These are phyloP conservation scores for Psophia crepitans DNA, from an alignment of 2,113 vertebrate species.

Conservation along the genomic window DNA sequence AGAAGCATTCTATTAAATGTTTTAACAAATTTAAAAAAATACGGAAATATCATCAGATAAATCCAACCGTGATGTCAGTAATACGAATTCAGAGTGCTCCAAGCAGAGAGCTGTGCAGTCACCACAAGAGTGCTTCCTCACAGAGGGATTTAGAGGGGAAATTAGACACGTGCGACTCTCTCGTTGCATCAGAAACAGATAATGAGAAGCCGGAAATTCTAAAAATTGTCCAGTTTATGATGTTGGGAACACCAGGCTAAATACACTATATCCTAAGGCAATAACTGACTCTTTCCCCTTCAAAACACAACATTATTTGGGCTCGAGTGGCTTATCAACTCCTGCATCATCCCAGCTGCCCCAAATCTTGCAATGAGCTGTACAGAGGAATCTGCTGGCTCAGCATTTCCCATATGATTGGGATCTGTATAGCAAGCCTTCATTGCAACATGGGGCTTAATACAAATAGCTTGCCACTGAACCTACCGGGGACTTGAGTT, in stretches of 20 bases:
- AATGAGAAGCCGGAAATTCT: background rate
- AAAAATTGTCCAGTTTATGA: background rate
- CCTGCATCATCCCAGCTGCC: background rate
- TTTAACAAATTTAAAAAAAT: background rate
- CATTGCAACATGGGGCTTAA: background rate
- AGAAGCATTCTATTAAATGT: background rate
- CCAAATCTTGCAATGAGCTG: background rate
- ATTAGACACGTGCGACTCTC: background rate
- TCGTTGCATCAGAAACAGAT: background rate
- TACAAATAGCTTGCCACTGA: accelerated
- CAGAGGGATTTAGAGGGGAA: background rate
- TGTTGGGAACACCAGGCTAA: background rate
- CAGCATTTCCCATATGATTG: background rate
- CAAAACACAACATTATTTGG: background rate
- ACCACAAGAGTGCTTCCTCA: background rate
- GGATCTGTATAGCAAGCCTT: background rate
- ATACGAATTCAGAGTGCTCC: background rate
- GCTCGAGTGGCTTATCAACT: background rate
- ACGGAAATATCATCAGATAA: background rate
- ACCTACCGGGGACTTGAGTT: background rate
- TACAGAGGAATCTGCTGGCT: background rate
- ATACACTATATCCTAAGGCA: background rate
- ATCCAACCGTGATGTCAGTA: background rate
- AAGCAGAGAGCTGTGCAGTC: background rate
- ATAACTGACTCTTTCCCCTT: background rate